phyloP scores from a whole-genome alignment of 2,888 invertebrate genomes.

The Tupiocoris notatus region DNA sequence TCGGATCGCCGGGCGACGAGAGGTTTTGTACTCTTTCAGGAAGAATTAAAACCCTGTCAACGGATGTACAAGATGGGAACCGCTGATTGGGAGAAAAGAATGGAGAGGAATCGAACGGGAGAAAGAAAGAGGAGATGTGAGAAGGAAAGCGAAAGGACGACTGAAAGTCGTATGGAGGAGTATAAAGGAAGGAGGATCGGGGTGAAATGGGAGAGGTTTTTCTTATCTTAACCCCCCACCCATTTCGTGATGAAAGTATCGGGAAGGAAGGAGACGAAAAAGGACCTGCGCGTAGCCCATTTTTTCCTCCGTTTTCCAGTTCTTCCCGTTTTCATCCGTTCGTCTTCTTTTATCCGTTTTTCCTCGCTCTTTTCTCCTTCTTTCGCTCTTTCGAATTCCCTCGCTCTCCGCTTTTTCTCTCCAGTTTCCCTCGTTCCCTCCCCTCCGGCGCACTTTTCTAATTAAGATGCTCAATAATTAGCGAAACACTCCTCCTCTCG shows the following conservation, averaged over 20 bases:
- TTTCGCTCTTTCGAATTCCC: constrained; percentile 22
- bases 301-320: constrained; percentile 1
- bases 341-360: background rate
- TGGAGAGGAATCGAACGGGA: background rate
- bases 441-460: constrained; percentile 39
- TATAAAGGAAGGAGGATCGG: background rate
- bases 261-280: background rate
- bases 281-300: background rate
- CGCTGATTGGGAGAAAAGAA: background rate
- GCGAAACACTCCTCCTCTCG: constrained; percentile 9
- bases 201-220: constrained; percentile 4
- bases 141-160: constrained; percentile 25
- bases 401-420: constrained; percentile 38
- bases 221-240: background rate
- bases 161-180: background rate
- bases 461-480: constrained; percentile 46
- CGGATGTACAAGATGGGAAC: too few species aligned
- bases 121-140: constrained; percentile 6
- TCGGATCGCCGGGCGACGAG: too few species aligned
- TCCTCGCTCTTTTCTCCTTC: constrained; percentile 12
- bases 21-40: constrained; percentile 8
- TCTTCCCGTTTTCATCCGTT: background rate
- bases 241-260: background rate
- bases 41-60: constrained; percentile 33
- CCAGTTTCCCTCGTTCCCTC: constrained; percentile 16